Percentiles rank a stretch among this genome's conserved stretches.
Conservation (phyloP, 2,888 invertebrate genomes). For the Baronia brevicornis region DNA sequence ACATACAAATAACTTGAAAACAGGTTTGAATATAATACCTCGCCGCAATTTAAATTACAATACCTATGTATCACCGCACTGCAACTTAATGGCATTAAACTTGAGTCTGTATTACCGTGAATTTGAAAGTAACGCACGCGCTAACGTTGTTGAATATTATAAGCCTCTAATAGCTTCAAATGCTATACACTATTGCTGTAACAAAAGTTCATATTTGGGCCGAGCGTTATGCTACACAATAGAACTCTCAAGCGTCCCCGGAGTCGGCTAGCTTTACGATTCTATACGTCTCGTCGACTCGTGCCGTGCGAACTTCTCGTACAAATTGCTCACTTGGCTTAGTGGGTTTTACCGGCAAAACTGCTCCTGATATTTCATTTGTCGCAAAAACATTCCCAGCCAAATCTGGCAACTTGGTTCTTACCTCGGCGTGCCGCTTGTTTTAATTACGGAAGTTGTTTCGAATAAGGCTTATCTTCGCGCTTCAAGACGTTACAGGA, state of each 20-base stretch:
- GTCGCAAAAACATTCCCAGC: slow-evolving; percentile 13
- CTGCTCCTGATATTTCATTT: slow-evolving; percentile 14
- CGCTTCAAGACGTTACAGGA: slow-evolving; percentile 7
- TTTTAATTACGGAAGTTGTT: slow-evolving; percentile 12
- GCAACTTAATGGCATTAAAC: too few species aligned
- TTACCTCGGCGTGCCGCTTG: slow-evolving; percentile 6
- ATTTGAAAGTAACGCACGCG: too few species aligned
- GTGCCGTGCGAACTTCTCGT: slow-evolving; percentile 18
- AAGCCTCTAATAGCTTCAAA: too few species aligned
- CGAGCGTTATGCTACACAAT: slow-evolving; percentile 9
- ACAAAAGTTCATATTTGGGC: slow-evolving; percentile 11
- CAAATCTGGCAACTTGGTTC: slow-evolving; percentile 14
- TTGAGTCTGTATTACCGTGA: too few species aligned
- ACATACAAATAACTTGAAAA: too few species aligned
- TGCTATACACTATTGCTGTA: too few species aligned
- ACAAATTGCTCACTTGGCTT: slow-evolving; percentile 20
- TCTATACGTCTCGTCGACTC: slow-evolving; percentile 13
- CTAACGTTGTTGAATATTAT: too few species aligned
- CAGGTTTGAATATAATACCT: too few species aligned
- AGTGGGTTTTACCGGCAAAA: slow-evolving; percentile 15
- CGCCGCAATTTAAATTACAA: too few species aligned
- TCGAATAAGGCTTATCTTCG: slow-evolving; percentile 13
- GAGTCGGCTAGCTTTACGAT: slow-evolving; percentile 12
- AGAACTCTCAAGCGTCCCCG: slow-evolving; percentile 10
- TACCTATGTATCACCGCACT: too few species aligned